Evolutionary conservation across 2,888 invertebrate genomes (phyloP).

Genomic region (Limenitis camilla): DNA sequence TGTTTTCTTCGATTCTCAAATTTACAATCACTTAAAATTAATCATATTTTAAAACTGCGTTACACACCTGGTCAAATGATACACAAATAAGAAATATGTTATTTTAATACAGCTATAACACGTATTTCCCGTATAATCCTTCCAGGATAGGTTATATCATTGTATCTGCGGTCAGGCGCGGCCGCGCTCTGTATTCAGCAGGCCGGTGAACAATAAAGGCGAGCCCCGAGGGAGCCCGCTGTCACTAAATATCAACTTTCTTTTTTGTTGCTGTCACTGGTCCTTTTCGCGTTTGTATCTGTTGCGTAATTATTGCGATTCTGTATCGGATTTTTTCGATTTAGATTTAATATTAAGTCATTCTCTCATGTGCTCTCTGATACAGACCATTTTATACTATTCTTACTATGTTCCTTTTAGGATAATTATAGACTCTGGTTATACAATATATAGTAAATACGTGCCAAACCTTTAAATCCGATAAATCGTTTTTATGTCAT

Average conservation of each 20-base stretch:
- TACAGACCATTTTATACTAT: no score
- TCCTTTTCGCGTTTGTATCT: slow-evolving; percentile 20
- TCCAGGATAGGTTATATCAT: slow-evolving; percentile 7
- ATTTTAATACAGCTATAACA: neutral
- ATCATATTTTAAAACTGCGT: no score
- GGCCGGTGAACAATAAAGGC: slow-evolving; percentile 28
- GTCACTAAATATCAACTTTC: slow-evolving; percentile 53
- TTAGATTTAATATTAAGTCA: neutral
- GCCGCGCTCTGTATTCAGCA: slow-evolving; percentile 42
- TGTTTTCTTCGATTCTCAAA: no score
- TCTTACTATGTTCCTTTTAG: no score
- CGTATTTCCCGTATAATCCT: neutral
- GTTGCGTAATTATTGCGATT: slow-evolving; percentile 18
- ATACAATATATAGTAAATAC: no score
- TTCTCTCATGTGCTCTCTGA: no score
- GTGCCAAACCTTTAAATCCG: no score
- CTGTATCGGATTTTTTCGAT: neutral
- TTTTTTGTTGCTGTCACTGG: slow-evolving; percentile 32
- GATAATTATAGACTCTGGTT: no score
- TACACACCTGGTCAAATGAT: no score
- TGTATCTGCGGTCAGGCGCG: slow-evolving; percentile 21
- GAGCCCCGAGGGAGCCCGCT: slow-evolving; percentile 36
- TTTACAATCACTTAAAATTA: no score
- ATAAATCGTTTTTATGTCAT: no score
- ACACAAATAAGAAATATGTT: neutral